A percentile compares a stretch with the other conserved stretches of the same genome.
Evolutionary conservation across 2,797 vertebrate species (phyloP).

Genomic region (Okamejei kenojei): DNA sequence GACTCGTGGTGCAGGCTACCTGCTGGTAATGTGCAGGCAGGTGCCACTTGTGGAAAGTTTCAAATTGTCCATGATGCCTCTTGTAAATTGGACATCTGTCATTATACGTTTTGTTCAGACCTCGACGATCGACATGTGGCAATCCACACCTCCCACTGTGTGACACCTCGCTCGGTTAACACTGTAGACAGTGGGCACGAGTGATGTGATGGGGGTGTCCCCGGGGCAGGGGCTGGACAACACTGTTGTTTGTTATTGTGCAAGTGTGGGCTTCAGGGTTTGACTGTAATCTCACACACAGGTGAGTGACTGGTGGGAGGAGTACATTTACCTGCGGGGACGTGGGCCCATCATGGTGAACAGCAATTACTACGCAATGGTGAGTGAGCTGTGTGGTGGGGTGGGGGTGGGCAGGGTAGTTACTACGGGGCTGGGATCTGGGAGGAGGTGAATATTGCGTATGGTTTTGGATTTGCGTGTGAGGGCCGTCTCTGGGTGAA

Average conservation of each 20-base stretch:
- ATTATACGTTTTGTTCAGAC: background rate
- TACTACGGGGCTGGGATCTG: too few species aligned
- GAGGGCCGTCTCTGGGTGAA: too few species aligned
- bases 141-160: too few species aligned
- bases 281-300: constrained; percentile 44
- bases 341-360: constrained; percentile 87
- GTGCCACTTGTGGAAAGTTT: background rate
- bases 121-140: too few species aligned
- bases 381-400: constrained; percentile 47
- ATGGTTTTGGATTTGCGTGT: too few species aligned
- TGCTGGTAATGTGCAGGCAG: background rate
- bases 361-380: constrained; percentile 91
- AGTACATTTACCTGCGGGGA: constrained; percentile 81
- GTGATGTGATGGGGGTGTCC: background rate
- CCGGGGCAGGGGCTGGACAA: background rate
- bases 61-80: background rate
- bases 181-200: too few species aligned
- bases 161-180: too few species aligned
- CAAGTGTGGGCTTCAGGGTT: background rate
- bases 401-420: too few species aligned
- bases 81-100: background rate
- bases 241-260: background rate
- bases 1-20: background rate
- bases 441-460: too few species aligned
- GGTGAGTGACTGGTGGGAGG: constrained; percentile 98